These are phyloP conservation scores for Xanthostigma xanthostigma DNA, from an alignment of 2,888 invertebrate genomes.

Conservation along the genomic window DNA sequence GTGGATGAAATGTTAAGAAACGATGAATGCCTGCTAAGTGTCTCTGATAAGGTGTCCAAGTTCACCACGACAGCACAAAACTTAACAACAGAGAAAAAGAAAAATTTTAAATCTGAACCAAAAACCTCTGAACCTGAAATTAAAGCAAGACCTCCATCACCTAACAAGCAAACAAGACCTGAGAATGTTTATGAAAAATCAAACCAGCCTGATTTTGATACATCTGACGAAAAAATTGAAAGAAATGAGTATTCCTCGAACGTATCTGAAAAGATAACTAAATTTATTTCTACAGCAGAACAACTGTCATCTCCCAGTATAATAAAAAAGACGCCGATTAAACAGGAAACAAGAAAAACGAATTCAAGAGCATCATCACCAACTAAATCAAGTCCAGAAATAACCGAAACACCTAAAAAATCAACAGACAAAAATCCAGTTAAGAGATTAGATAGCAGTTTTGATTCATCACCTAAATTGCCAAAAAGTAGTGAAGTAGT, in stretches of 20 bases:
- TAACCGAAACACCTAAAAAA: conserved; percentile 11
- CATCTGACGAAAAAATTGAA: conserved; percentile 15
- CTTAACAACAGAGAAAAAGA: conserved; percentile 15
- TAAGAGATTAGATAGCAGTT: conserved; percentile 14
- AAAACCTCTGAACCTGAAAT: conserved; percentile 21
- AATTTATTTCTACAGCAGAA: conserved; percentile 46
- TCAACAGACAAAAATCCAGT: conserved; percentile 7
- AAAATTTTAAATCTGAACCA: conserved; percentile 17
- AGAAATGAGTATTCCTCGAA: conserved; percentile 43
- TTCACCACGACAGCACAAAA: conserved; percentile 40
- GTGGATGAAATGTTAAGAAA: conserved; percentile 36
- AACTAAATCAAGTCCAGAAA: conserved; percentile 5
- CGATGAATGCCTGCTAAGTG: conserved; percentile 49
- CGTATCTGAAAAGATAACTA: conserved; percentile 49
- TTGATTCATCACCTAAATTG: conserved; percentile 14
- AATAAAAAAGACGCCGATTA: conserved; percentile 19
- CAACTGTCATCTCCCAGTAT: conserved; percentile 31
- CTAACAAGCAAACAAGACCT: too few species aligned
- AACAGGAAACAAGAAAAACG: conserved; percentile 5
- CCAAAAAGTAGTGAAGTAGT: conserved; percentile 48
- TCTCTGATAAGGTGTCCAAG: conserved; percentile 53
- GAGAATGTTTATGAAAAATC: too few species aligned
- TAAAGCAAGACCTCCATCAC: too few species aligned
- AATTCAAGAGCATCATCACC: conserved; percentile 2
- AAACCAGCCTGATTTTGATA: conserved; percentile 8